These are phyloP conservation scores for Austrolebias charrua DNA, from an alignment of 2,797 vertebrate genomes.

Conservation along the genomic window DNA sequence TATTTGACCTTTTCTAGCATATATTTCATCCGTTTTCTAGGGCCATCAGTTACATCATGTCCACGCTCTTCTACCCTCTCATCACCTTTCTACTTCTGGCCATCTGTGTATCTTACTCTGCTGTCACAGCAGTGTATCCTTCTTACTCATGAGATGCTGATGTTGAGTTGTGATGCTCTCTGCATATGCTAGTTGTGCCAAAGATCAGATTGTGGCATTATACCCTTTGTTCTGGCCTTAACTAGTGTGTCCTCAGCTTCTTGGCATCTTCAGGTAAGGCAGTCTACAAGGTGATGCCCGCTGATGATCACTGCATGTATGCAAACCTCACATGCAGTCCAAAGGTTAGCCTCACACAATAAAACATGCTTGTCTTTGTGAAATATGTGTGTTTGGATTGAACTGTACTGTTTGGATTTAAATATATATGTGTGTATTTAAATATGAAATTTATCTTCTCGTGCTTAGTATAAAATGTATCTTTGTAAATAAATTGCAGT, in stretches of 20 bases:
- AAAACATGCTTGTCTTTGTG: background rate
- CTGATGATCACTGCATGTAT: conserved; percentile 84
- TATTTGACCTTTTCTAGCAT: background rate
- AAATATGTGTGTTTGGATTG: background rate
- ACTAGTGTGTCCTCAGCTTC: conserved; percentile 78
- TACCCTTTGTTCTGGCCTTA: conserved; percentile 45
- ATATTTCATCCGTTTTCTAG: conserved; percentile 66
- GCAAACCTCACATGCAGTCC: conserved; percentile 89
- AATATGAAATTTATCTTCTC: too few relatives aligned
- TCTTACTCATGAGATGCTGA: conserved; percentile 20
- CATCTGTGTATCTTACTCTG: conserved; percentile 93
- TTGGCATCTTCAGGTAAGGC: conserved; percentile 91
- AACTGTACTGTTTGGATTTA: background rate
- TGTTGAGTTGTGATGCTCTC: background rate
- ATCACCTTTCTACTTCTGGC: conserved; percentile 91
- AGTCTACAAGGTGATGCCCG: conserved; percentile 89
- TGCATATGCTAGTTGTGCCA: background rate
- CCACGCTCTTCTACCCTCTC: conserved; percentile 90
- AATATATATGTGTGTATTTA: too few relatives aligned
- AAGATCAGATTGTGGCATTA: background rate
- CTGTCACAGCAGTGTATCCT: conserved; percentile 97
- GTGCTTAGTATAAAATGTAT: background rate
- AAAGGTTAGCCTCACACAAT: conserved; percentile 72
- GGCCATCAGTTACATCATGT: conserved; percentile 91
- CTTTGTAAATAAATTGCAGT: too few relatives aligned